These are phyloP conservation scores for Lydus trimaculatus DNA, from an alignment of 2,888 invertebrate species.

Conservation along the genomic window DNA sequence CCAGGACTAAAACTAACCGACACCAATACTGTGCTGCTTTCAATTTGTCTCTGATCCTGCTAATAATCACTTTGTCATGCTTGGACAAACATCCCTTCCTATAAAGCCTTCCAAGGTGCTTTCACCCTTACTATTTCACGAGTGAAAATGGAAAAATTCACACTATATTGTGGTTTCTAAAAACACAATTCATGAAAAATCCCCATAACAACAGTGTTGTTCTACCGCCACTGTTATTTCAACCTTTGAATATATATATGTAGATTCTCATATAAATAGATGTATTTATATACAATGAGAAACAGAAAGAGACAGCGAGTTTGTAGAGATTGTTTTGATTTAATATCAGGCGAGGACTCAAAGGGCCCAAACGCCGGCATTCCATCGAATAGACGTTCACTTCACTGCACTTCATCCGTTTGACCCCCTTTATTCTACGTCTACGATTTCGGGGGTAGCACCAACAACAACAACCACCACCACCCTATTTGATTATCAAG, in stretches of 20 bases:
- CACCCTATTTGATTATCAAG: neutral
- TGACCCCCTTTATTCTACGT: neutral
- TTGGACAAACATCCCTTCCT: constrained; percentile 5
- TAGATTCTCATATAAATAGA: neutral
- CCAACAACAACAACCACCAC: no score
- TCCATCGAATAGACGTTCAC: constrained; percentile 39
- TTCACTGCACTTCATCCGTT: constrained; percentile 38
- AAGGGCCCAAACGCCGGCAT: constrained; percentile 38
- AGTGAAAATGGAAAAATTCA: neutral
- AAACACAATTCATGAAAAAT: no score
- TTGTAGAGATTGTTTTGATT: constrained; percentile 40
- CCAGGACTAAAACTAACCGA: constrained; percentile 36
- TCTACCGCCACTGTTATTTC: neutral
- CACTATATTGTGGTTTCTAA: no score
- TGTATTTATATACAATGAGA: neutral
- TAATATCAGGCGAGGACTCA: constrained; percentile 40
- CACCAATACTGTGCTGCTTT: constrained; percentile 39
- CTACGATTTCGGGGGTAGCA: neutral
- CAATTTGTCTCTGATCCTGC: constrained; percentile 55
- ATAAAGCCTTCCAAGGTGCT: neutral
- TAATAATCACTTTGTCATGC: constrained; percentile 51
- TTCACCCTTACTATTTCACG: neutral
- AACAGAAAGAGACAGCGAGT: neutral
- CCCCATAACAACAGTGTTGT: neutral
- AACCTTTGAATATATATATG: no score